phyloP scores from a whole-genome alignment of 2,113 vertebrate genomes.

The Nibea coibor region DNA sequence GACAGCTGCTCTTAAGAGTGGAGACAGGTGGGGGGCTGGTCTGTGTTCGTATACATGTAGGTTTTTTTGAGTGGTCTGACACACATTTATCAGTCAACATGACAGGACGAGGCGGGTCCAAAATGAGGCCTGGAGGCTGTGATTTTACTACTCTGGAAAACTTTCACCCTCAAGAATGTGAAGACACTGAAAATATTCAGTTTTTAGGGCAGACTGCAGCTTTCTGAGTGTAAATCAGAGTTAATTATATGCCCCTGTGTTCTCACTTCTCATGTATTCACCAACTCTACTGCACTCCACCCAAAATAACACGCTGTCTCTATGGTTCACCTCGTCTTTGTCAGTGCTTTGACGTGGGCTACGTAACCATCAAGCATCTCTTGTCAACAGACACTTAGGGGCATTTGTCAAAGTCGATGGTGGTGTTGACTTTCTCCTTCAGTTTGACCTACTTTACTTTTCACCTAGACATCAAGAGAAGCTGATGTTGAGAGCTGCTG shows the following conservation, averaged over 20 bases:
- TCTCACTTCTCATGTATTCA: no score
- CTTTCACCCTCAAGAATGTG: slow-evolving; percentile 47
- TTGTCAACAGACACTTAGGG: slow-evolving; percentile 26
- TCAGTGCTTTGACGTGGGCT: slow-evolving; percentile 20
- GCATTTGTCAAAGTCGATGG: slow-evolving; percentile 28
- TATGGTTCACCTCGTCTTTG: slow-evolving; percentile 5
- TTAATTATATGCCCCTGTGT: not conserved
- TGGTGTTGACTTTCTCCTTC: slow-evolving; percentile 2
- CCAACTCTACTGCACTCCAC: not conserved
- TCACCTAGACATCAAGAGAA: not conserved
- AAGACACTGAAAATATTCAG: not conserved
- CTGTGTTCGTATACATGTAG: not conserved
- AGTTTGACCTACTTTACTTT: not conserved
- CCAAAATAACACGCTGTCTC: slow-evolving; percentile 2
- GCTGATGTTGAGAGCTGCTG: not conserved
- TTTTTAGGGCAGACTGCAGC: not conserved
- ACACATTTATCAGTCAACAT: slow-evolving; percentile 43
- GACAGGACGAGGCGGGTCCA: not conserved
- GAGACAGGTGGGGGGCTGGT: slow-evolving; percentile 25
- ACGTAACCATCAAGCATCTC: slow-evolving; percentile 24
- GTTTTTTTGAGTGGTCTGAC: not conserved
- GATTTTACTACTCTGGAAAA: slow-evolving; percentile 8
- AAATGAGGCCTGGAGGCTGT: slow-evolving; percentile 22
- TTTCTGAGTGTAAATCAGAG: not conserved
- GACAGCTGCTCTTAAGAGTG: slow-evolving; percentile 54